Conservation (phyloP, 2,888 invertebrate genomes). For the Catocala fraxini region DNA sequence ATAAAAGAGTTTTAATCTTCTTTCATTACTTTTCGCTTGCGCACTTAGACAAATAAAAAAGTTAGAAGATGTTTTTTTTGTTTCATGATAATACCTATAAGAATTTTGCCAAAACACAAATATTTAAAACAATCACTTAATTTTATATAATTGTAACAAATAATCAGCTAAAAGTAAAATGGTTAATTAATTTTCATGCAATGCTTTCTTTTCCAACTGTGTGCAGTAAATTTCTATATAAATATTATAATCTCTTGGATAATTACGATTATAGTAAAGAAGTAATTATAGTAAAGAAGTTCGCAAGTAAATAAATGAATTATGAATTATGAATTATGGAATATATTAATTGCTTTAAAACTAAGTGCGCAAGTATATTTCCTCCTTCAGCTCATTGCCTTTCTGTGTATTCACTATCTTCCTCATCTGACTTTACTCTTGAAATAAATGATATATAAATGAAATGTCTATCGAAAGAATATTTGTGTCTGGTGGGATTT, state of each 20-base stretch:
- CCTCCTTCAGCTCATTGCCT: constrained; percentile 74
- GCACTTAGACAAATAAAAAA: constrained; percentile 14
- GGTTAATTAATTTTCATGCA: too few species aligned
- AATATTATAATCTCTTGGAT: neutral
- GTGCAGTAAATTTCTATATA: neutral
- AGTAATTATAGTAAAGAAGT: too few species aligned
- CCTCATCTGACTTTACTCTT: constrained; percentile 40
- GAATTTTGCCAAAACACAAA: too few species aligned
- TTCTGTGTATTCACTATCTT: constrained; percentile 68
- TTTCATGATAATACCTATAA: too few species aligned
- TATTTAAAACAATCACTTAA: too few species aligned
- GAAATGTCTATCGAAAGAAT: constrained; percentile 38
- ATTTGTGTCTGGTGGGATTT: constrained; percentile 32
- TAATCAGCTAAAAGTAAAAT: too few species aligned
- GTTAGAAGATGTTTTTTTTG: too few species aligned
- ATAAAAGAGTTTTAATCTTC: constrained; percentile 45
- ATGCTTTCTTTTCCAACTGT: too few species aligned
- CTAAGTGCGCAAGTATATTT: constrained; percentile 32
- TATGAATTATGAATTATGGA: too few species aligned
- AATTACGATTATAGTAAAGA: too few species aligned
- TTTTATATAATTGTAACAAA: too few species aligned
- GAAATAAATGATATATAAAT: constrained; percentile 32
- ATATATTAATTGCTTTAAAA: neutral
- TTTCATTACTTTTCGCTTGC: constrained; percentile 48
- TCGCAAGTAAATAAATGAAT: too few species aligned